Evolutionary conservation across 2,888 invertebrate species (phyloP).

Genomic region (Pristionchus maxplancki): DNA sequence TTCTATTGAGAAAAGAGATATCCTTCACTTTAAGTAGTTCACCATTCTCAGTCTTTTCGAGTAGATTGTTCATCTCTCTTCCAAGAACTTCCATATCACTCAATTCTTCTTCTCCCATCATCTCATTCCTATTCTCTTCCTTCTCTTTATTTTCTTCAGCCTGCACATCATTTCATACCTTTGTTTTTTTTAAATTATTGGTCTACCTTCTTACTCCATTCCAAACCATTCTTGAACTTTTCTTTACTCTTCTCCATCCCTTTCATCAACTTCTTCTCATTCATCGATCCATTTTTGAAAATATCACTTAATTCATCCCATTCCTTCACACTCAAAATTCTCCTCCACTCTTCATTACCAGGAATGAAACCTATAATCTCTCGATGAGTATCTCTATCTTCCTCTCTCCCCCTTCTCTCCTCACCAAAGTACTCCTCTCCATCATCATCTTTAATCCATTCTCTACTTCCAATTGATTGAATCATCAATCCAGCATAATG

Average conservation of each 20-base stretch:
- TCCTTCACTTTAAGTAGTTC: constrained; percentile 34
- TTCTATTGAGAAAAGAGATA: background rate
- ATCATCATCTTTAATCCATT: constrained; percentile 25
- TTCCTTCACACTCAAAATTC: background rate
- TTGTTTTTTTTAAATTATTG: background rate
- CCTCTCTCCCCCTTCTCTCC: background rate
- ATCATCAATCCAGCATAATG: constrained; percentile 35
- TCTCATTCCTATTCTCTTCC: background rate
- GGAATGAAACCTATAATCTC: background rate
- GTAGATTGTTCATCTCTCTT: background rate
- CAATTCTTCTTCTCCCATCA: background rate
- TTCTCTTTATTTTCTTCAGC: constrained; percentile 3
- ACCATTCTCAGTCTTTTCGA: constrained; percentile 20
- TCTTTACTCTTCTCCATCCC: constrained; percentile 21
- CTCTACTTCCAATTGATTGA: constrained; percentile 35
- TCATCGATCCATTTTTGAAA: constrained; percentile 16
- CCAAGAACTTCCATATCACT: background rate
- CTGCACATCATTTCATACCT: background rate
- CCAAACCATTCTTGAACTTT: background rate
- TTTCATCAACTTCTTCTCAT: constrained; percentile 33
- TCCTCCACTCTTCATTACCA: constrained; percentile 23
- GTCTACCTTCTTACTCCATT: background rate
- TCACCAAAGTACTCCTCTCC: background rate
- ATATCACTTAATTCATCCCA: constrained; percentile 14
- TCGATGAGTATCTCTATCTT: background rate